phyloP scores from a whole-genome alignment of 1,140 invertebrate genomes.

The Coptotermes formosanus region DNA sequence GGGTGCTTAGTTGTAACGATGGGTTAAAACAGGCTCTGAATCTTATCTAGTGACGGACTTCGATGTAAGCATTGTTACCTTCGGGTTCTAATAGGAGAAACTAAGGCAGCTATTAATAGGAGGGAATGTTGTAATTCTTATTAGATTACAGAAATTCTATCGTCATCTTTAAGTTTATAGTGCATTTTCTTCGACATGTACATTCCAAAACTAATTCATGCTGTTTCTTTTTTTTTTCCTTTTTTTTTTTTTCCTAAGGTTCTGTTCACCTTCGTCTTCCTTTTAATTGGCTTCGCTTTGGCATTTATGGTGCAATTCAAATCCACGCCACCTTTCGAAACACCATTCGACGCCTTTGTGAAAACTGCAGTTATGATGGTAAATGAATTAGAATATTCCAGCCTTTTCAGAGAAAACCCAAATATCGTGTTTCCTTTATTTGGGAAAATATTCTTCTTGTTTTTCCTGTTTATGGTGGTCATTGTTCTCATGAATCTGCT shows the following conservation, averaged over 20 bases:
- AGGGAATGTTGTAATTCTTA: too few relatives aligned
- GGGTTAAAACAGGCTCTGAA: too few relatives aligned
- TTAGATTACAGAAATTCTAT: too few relatives aligned
- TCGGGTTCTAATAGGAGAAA: too few relatives aligned
- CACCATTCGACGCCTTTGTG: conserved; percentile 50
- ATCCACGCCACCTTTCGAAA: conserved; percentile 46
- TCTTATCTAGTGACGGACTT: too few relatives aligned
- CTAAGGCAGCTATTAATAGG: too few relatives aligned
- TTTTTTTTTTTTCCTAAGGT: conserved; percentile 40
- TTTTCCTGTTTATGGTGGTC: conserved; percentile 60
- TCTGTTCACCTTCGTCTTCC: conserved; percentile 52
- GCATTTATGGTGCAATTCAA: conserved; percentile 55
- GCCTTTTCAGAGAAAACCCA: conserved; percentile 48
- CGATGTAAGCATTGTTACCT: too few relatives aligned
- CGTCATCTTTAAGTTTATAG: too few relatives aligned
- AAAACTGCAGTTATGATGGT: conserved; percentile 61
- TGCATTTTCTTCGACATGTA: too few relatives aligned
- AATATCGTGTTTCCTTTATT: conserved; percentile 38
- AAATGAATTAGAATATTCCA: conserved; percentile 56
- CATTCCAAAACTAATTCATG: too few relatives aligned
- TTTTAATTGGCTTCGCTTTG: conserved; percentile 57
- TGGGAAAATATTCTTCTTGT: conserved; percentile 54
- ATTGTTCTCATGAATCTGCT: conserved; percentile 64
- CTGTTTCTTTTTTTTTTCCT: too few relatives aligned
- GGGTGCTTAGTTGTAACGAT: too few relatives aligned